Conservation (phyloP, 1,140 invertebrate genomes). For the Spodoptera frugiperda region DNA sequence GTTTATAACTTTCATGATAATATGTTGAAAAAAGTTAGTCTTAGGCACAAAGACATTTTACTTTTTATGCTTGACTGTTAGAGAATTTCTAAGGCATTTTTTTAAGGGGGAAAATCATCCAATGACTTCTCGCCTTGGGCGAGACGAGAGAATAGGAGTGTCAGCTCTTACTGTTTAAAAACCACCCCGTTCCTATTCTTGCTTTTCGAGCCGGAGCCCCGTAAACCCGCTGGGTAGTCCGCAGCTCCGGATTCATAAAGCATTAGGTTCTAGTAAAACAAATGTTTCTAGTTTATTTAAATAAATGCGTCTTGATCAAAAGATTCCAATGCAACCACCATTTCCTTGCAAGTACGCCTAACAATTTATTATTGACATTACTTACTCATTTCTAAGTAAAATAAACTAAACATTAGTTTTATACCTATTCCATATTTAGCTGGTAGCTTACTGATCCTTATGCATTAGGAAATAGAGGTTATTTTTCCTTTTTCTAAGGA, state of each 20-base stretch:
- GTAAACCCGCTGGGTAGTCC: too few relatives aligned
- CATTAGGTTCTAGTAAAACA: too few relatives aligned
- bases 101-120: too few relatives aligned
- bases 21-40: background rate
- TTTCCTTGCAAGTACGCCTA: slow-evolving; percentile 53
- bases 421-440: slow-evolving; percentile 44
- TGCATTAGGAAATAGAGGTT: slow-evolving; percentile 52
- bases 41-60: background rate
- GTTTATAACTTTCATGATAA: slow-evolving; percentile 24
- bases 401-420: slow-evolving; percentile 59
- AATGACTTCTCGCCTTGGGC: too few relatives aligned
- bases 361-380: slow-evolving; percentile 63
- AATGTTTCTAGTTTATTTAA: too few relatives aligned
- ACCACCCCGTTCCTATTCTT: too few relatives aligned
- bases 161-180: too few relatives aligned
- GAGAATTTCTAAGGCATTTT: background rate
- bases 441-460: slow-evolving; percentile 1
- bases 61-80: background rate
- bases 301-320: slow-evolving; percentile 49
- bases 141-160: too few relatives aligned
- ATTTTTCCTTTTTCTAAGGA: slow-evolving; percentile 50
- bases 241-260: too few relatives aligned
- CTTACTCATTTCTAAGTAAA: slow-evolving; percentile 59
- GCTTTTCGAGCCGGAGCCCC: too few relatives aligned
- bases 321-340: slow-evolving; percentile 46